phyloP scores from a whole-genome alignment of 1,140 invertebrate genomes.

The Hyposmocoma kahamanoa region DNA sequence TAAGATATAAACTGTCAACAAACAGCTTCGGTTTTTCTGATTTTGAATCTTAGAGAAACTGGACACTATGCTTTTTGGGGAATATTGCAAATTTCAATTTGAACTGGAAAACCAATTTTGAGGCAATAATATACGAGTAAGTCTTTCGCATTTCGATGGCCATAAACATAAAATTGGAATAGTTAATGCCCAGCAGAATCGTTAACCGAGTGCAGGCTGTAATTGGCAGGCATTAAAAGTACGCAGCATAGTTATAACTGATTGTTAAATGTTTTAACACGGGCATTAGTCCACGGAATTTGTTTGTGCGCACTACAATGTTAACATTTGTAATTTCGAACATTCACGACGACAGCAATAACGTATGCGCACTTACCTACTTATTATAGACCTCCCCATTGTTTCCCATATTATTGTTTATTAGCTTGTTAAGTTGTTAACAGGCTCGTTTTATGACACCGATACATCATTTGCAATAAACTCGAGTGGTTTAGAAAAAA shows the following conservation, averaged over 20 bases:
- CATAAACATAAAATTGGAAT: constrained; percentile 66
- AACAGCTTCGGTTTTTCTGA: too few relatives aligned
- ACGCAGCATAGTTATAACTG: constrained; percentile 57
- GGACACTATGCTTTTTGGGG: too few relatives aligned
- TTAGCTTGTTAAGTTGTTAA: constrained; percentile 4
- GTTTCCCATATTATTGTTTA: constrained; percentile 9
- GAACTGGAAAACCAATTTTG: too few relatives aligned
- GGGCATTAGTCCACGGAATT: constrained; percentile 60
- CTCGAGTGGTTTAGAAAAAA: constrained; percentile 18
- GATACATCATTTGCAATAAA: neutral
- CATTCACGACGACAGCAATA: constrained; percentile 9
- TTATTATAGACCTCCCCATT: too few relatives aligned
- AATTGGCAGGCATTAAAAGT: constrained; percentile 70
- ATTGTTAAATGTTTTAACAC: constrained; percentile 64
- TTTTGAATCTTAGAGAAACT: too few relatives aligned
- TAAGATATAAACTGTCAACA: too few relatives aligned
- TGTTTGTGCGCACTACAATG: constrained; percentile 60
- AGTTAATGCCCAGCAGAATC: constrained; percentile 63
- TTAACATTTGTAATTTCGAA: constrained; percentile 20
- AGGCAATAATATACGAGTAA: too few relatives aligned
- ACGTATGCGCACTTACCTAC: constrained; percentile 14
- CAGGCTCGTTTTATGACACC: neutral
- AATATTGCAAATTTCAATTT: too few relatives aligned
- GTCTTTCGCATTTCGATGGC: constrained; percentile 47
- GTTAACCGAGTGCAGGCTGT: constrained; percentile 63